These are phyloP conservation scores for Aspidoscelis tigris DNA, from an alignment of 2,113 vertebrate species.

Conservation along the genomic window DNA sequence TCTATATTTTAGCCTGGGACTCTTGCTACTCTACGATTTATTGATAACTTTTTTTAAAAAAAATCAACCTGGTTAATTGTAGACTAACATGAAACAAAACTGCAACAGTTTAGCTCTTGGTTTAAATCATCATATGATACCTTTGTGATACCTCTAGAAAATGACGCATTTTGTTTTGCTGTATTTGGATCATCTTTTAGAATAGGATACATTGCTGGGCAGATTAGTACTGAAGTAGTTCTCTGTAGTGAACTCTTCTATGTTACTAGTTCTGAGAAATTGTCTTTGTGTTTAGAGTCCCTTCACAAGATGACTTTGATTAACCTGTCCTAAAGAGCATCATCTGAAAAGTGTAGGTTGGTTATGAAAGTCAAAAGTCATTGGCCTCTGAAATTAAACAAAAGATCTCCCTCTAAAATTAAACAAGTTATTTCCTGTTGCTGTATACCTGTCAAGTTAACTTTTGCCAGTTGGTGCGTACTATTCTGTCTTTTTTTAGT, in stretches of 20 bases:
- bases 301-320: neutral
- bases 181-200: too few relatives aligned
- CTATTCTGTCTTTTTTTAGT: constrained; percentile 17
- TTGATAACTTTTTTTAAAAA: too few relatives aligned
- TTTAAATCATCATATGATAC: neutral
- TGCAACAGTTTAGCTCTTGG: neutral
- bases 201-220: neutral
- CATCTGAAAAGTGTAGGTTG: neutral
- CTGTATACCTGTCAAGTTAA: neutral
- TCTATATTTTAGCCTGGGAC: too few relatives aligned
- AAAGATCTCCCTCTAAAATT: neutral
- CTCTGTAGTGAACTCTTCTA: too few relatives aligned
- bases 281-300: neutral
- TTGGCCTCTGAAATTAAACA: neutral
- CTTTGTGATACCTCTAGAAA: neutral
- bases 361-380: neutral
- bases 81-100: too few relatives aligned
- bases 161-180: neutral
- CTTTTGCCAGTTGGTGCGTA: constrained; percentile 39
- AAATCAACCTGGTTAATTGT: too few relatives aligned
- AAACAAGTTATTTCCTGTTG: neutral
- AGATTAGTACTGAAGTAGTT: neutral
- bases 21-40: too few relatives aligned
- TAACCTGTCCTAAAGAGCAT: neutral
- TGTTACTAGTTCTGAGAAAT: neutral